A percentile compares a stretch with the other conserved stretches of the same genome.
Conservation (phyloP, 1,140 invertebrate species). For the Euura saliciscinereae region DNA sequence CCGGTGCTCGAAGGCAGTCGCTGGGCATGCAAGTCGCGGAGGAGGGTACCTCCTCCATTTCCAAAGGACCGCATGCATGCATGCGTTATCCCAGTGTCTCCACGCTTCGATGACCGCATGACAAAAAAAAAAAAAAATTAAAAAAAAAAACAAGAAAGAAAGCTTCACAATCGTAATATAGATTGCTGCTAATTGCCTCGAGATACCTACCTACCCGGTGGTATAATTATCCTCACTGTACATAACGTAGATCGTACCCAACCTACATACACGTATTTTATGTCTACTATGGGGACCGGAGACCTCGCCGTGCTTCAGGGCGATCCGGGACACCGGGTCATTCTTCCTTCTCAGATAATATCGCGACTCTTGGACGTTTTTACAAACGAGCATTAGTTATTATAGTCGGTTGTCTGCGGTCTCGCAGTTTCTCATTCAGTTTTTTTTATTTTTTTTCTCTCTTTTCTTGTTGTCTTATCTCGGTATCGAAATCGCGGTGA, state of each 20-base stretch:
- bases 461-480: too few species aligned
- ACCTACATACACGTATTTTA: too few species aligned
- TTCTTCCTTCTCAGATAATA: background rate
- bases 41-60: background rate
- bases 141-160: background rate
- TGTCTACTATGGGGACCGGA: too few species aligned
- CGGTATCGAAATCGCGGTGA: too few species aligned
- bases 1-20: background rate
- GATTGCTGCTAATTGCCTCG: constrained; percentile 4
- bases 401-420: too few species aligned
- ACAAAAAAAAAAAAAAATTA: background rate
- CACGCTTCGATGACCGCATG: background rate
- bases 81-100: too few species aligned
- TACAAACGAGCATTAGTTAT: too few species aligned
- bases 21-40: background rate
- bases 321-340: background rate
- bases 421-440: too few species aligned
- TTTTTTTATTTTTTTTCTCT: too few species aligned
- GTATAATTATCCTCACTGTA: background rate
- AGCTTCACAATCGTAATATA: background rate
- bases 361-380: background rate
- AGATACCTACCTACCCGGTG: background rate
- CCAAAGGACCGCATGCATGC: too few species aligned
- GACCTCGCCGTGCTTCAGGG: background rate
- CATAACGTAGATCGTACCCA: too few species aligned